Evolutionary conservation across 2,797 vertebrate species (phyloP), one percentile per base, ranked within the genome.

Genomic region (Acestrorhynchus altus): DNA sequence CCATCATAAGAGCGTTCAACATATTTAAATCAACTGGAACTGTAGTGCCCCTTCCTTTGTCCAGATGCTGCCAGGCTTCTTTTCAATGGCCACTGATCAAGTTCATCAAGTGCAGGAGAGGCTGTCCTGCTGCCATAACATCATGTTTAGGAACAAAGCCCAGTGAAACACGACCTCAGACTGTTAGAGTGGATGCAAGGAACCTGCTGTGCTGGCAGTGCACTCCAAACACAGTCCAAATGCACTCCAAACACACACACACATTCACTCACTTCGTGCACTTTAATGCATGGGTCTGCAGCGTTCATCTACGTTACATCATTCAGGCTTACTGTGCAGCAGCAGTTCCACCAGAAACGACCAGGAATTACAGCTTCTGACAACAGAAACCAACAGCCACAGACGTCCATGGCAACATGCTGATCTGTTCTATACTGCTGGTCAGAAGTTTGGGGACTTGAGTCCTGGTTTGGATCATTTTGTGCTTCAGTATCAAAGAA

Each of bases 51-150:
- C 39, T 1, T 49, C 57, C 47, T 22, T 56, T 52, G 18, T 28
- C 47, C 39, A 18, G 26, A 57, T 13, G 24, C 57, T 35, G 59
- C 26, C 28, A 44, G 15, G 52, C 13, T 76, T 40, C 63, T 76
- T 76, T 69, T 60, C 64, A 40, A 82, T 82, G 60, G 59, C 68
- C 28, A 42, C 66, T 70, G 59, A 60, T 82, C 40, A 74, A 72
- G 52, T 74, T 78, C 51, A 42, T 70, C 76, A 78, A 73, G 76
- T 74, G 69, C 60, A 74, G 40, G 66, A 52, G 64, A 59, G 52
- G 49, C 70, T 49, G 51, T 56, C 46, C 59, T 28, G 28, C 72
- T 68, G 66, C 54, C 59, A 72, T 70, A 67, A 78, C 71, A 74
- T 74, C 64, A 66, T 76, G 47, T 18, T 66, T 49, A 78, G 61